Percentiles rank a stretch among this genome's conserved stretches.
These are phyloP conservation scores for Tauraco erythrolophus DNA, from an alignment of 2,113 vertebrate genomes.

Conservation along the genomic window DNA sequence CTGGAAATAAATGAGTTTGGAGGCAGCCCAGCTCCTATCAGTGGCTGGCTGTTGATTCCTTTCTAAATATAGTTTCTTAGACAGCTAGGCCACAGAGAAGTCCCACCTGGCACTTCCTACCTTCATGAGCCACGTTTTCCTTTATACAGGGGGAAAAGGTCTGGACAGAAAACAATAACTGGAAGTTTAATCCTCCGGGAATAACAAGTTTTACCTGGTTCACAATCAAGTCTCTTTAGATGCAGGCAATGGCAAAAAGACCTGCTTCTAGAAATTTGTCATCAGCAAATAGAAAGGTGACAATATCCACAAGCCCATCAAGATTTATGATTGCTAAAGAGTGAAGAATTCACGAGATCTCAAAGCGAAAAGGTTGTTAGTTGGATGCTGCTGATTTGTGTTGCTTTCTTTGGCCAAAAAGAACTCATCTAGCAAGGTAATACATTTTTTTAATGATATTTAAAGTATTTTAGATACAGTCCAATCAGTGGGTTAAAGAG, in stretches of 20 bases:
- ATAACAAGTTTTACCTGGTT: neutral
- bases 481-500: neutral
- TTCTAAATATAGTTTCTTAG: neutral
- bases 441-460: neutral
- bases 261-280: neutral
- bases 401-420: neutral
- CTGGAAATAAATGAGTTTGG: neutral
- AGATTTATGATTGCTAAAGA: neutral
- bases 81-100: neutral
- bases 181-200: neutral
- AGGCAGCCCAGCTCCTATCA: neutral
- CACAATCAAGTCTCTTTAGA: neutral
- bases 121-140: neutral
- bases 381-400: neutral
- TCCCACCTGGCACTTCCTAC: neutral
- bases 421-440: neutral
- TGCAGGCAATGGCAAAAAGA: neutral
- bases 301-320: neutral
- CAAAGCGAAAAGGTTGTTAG: neutral
- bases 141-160: neutral
- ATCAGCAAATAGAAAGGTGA: neutral
- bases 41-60: neutral
- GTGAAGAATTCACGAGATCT: neutral
- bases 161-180: neutral
- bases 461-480: neutral